A percentile compares a stretch with the other conserved stretches of the same genome.
Evolutionary conservation across 2,888 invertebrate species (phyloP).

Genomic region (Eilema griseolum): DNA sequence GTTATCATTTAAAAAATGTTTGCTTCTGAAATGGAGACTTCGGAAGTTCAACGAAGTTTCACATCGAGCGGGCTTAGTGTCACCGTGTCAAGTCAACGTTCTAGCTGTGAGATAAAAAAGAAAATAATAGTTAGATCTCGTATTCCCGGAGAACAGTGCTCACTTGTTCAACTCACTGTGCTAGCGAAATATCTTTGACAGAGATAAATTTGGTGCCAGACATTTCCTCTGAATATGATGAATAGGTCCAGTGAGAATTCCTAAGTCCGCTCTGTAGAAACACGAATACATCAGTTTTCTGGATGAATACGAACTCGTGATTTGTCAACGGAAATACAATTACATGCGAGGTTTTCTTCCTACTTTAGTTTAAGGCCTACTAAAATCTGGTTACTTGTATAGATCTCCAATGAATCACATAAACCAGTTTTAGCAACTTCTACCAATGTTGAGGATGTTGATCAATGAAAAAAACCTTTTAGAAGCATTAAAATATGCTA

Average conservation of each 20-base stretch:
- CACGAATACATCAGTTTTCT: not conserved
- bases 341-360: not conserved
- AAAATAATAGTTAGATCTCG: not conserved
- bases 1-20: not conserved
- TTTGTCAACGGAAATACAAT: not conserved
- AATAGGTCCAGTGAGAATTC: constrained; percentile 3
- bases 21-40: not conserved
- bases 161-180: not conserved
- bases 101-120: no score
- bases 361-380: no score
- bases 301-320: not conserved
- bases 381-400: no score
- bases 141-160: not conserved
- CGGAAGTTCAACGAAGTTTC: not conserved
- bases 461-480: no score
- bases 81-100: no score
- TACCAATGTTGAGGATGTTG: no score
- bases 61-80: no score
- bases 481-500: no score
- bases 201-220: not conserved
- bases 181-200: not conserved
- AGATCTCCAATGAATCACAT: no score
- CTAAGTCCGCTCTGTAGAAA: not conserved
- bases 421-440: no score
- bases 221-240: constrained; percentile 2